Base-by-base conservation (phyloP, 2,888 invertebrate species). In the Lithophane socia region DNA sequence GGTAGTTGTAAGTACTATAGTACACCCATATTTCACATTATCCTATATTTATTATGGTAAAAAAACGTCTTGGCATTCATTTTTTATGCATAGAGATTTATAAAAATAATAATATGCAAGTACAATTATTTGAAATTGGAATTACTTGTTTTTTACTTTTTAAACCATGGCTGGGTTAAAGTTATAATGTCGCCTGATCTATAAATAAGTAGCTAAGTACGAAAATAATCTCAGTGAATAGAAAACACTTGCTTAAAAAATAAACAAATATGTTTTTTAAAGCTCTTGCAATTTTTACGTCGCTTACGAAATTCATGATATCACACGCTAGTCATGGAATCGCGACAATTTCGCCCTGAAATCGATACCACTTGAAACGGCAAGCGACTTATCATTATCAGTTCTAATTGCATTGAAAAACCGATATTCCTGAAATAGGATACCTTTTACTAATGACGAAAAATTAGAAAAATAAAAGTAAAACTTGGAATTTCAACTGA, bases 281-380 rank as follows among this genome's bases (percentile, higher is more conserved):
- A 24, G 0, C 29, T 1, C 42, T 29, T 64, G 56, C 42, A 64
- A n/a, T n/a, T 52, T 47, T 54, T 44, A 5, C 29, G 49, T 12
- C 13, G 10, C 16, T 42, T 42, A 5, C 5, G 54, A 54, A 56
- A 70, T 56, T 42, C 29, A 60, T 77, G 1, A 60, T 24, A 54
- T 29, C 9, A 69, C 16, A 70, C 16, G 16, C 13, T 13, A 24
- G 3, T 42, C n/a, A 4, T 16, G 4, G 18, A 58, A 29, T 64
- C 9, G 44, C 64, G 29, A 9, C 13, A n/a, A 29, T 52, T 16
- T 29, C 29, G 16, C 42, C 8, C 54, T 47, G 44, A 73, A 73
- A 81, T 81, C 73, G n/a, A 78, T 73, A 73, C 37, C 64, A 52
- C 64, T 73, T 47, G 9, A 52, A 42, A 73, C 81, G 3, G 56